Base-by-base conservation (phyloP, 2,797 vertebrate species). In the Lates japonicus region DNA sequence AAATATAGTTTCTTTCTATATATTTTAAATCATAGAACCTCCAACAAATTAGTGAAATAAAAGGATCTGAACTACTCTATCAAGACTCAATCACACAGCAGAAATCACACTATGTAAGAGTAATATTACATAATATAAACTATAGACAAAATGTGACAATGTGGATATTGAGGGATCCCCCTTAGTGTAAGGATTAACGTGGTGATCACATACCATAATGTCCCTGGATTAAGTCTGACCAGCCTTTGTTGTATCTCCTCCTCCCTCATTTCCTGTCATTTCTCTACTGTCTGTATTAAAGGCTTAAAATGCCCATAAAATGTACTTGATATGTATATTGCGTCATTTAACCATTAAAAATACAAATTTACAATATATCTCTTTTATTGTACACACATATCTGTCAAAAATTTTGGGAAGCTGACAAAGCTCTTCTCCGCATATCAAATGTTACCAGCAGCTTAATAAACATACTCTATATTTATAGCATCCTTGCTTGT, bases 311-410 rank as follows among this genome's bases (percentile, higher is more conserved):
- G 10, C n/a, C 14, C 1, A 31, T 3, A 31, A 12, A 12, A 42
- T 25, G 25, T 54, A 37, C 37, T 31, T 16, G 20, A 60, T 44
- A 37, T 25, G 2, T 77, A 7, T n/a, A 42, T 31, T 48, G 16
- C 2, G 67, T 0, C 31, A 0, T 12, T 39, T 10, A 31, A 59
- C 33, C 22, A 59, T 42, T 8, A 22, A 41, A 4, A 16, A 42
- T 29, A 35, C 57, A 65, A 62, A 66, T 62, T 64, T 48, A 58
- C 14, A 49, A 59, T 52, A 70, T 69, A 68, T 8, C n/a, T 74
- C 31, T 68, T 81, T 84, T 84, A 85, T 86, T 86, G 16, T 87
- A 80, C 72, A 82, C 70, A 78, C 1, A 80, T 84, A 73, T 59
- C 48, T 67, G 41, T 82, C 39, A 86, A 80, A 83, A 60, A 17